Conservation (phyloP, 2,113 vertebrate genomes). For the Macrotus californicus region DNA sequence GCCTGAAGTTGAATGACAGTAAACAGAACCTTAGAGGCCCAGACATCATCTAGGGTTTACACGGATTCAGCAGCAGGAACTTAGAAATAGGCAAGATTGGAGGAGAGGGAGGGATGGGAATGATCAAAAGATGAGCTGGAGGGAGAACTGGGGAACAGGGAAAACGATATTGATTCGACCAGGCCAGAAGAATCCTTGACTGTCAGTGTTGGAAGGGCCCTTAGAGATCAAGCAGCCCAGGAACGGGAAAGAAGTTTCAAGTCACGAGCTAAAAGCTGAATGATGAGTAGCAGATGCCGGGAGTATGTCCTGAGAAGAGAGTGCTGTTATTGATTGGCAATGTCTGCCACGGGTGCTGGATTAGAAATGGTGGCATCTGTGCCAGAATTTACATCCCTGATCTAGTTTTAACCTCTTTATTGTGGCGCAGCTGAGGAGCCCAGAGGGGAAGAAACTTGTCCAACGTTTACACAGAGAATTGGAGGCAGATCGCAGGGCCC, state of each 20-base stretch:
- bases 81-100: constrained; percentile 21
- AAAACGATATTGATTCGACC: background rate
- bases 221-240: constrained; percentile 8
- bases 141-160: background rate
- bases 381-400: constrained; percentile 3
- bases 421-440: background rate
- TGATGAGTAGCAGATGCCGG: constrained; percentile 13
- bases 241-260: background rate
- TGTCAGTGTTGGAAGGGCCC: constrained; percentile 15
- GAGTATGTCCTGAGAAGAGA: background rate
- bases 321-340: constrained; percentile 27
- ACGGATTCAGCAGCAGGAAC: constrained; percentile 1
- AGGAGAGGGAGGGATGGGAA: background rate
- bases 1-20: constrained; percentile 56
- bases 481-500: background rate
- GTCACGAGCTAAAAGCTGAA: background rate
- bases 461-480: background rate
- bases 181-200: constrained; percentile 4
- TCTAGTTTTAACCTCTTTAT: background rate
- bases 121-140: background rate
- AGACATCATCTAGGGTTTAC: constrained; percentile 33
- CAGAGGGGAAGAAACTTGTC: background rate
- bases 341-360: constrained; percentile 9
- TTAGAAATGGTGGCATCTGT: background rate
- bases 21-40: constrained; percentile 66